Evolutionary conservation across 1,140 invertebrate species (phyloP).

Genomic region (Muscidifurax raptorellus): DNA sequence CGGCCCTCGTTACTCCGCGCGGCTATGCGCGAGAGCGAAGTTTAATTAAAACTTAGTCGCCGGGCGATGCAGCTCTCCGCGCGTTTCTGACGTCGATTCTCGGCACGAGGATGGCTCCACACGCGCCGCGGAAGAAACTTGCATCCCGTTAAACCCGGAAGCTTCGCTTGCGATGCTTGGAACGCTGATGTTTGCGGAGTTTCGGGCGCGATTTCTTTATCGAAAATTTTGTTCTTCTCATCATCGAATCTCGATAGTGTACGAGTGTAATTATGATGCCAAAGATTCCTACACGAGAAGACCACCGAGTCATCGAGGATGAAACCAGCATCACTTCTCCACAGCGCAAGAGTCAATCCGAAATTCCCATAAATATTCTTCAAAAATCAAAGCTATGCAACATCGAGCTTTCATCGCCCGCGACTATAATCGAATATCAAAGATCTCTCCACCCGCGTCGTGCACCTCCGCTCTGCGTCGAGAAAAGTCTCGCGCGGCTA

Average conservation of each 20-base stretch:
- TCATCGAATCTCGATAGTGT: too few species aligned
- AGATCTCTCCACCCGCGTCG: not conserved
- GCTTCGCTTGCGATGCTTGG: not conserved
- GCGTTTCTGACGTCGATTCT: conserved; percentile 26
- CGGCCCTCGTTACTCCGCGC: not conserved
- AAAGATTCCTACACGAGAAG: too few species aligned
- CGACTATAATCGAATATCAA: not conserved
- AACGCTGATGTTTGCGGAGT: not conserved
- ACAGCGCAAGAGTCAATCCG: not conserved
- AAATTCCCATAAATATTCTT: not conserved
- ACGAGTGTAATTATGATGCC: too few species aligned
- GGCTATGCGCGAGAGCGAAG: not conserved
- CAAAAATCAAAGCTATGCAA: not conserved
- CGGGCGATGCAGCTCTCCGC: not conserved
- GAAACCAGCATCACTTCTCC: too few species aligned
- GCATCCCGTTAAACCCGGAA: conserved; percentile 13
- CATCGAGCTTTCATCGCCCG: too few species aligned
- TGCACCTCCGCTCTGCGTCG: too few species aligned
- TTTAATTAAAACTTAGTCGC: conserved; percentile 43
- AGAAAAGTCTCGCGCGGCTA: not conserved
- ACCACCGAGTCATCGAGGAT: too few species aligned
- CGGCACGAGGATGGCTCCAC: not conserved
- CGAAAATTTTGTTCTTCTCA: too few species aligned
- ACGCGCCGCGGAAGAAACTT: not conserved
- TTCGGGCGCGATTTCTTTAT: too few species aligned